phyloP scores from a whole-genome alignment of 1,140 invertebrate species.

The Procambarus clarkii region DNA sequence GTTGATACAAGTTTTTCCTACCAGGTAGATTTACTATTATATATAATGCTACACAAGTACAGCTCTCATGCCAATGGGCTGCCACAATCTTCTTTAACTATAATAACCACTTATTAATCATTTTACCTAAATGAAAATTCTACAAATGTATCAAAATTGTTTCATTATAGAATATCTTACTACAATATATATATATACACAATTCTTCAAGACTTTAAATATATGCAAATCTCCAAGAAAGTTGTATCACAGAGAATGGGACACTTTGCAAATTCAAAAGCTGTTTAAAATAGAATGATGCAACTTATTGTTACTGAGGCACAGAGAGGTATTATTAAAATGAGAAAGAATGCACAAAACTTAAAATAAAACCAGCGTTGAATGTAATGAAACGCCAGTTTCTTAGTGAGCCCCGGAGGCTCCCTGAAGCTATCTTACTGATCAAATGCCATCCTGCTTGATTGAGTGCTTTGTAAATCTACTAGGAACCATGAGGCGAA shows the following conservation, averaged over 20 bases:
- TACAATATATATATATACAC: not conserved
- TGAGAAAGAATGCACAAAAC: too few relatives aligned
- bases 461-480: too few relatives aligned
- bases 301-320: not conserved
- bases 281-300: not conserved
- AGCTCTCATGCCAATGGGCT: not conserved
- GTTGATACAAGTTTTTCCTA: not conserved
- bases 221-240: not conserved
- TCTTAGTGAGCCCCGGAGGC: too few relatives aligned
- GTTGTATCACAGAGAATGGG: conserved; percentile 3
- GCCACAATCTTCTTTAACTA: not conserved
- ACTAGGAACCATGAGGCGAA: too few relatives aligned
- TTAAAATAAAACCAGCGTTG: not conserved
- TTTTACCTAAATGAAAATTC: not conserved
- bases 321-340: not conserved
- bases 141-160: conserved; percentile 1
- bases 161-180: not conserved
- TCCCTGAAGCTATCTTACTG: too few relatives aligned
- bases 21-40: not conserved
- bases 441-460: not conserved
- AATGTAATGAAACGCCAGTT: not conserved
- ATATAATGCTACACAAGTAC: not conserved
- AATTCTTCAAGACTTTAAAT: not conserved
- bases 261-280: conserved; percentile 1
- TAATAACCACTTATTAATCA: not conserved